Evolutionary conservation across 2,113 vertebrate genomes (phyloP).

Genomic region (Colaptes auratus): DNA sequence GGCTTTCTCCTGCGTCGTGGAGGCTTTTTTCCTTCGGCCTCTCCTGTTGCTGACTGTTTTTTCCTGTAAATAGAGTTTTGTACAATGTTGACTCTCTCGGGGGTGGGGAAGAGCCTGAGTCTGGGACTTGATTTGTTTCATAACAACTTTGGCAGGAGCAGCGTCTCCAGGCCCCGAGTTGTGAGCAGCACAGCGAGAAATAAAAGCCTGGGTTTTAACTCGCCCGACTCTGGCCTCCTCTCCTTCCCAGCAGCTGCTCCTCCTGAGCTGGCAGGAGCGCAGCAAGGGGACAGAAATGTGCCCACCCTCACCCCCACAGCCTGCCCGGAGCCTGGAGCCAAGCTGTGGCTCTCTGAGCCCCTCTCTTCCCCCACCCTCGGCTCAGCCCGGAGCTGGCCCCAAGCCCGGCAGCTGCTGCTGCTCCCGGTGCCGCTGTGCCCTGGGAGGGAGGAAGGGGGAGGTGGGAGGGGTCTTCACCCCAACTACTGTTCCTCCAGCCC

Average conservation of each 20-base stretch:
- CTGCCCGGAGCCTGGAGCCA: neutral
- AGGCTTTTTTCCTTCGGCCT: neutral
- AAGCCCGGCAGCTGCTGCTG: rapidly evolving
- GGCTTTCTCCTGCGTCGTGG: neutral
- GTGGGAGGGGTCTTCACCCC: neutral
- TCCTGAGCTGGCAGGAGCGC: neutral
- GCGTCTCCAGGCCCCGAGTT: slow-evolving; percentile 40
- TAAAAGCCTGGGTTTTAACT: slow-evolving; percentile 72
- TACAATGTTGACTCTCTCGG: slow-evolving; percentile 72
- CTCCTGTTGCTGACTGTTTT: slow-evolving; percentile 68
- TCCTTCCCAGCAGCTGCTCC: neutral
- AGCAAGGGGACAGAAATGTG: neutral
- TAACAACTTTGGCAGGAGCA: slow-evolving; percentile 48
- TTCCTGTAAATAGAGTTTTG: slow-evolving; percentile 84
- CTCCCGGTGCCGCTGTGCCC: too few species aligned
- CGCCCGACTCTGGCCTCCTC: neutral
- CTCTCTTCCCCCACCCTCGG: neutral
- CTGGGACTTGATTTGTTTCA: slow-evolving; percentile 58
- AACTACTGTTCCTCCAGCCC: neutral
- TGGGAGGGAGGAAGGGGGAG: too few species aligned
- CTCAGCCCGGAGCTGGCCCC: neutral
- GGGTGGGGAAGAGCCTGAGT: slow-evolving; percentile 44
- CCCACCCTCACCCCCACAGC: neutral
- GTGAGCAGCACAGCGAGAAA: slow-evolving; percentile 57
- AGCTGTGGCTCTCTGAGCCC: neutral